Conservation (phyloP, 2,888 invertebrate species). For the Netelia virgata region DNA sequence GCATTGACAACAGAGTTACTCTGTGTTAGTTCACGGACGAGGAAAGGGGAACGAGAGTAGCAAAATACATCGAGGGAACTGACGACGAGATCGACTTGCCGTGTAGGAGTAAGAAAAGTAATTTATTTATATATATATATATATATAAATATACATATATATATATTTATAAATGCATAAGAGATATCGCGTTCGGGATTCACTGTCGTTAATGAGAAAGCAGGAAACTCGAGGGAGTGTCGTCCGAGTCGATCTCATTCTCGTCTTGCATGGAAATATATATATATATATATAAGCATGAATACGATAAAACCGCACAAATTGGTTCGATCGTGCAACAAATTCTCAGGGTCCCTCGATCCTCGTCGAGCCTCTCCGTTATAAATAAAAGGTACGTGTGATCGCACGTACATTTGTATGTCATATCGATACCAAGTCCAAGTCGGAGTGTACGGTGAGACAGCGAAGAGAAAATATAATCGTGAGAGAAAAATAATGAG, state of each 20-base stretch:
- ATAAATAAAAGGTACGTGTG: conserved; percentile 38
- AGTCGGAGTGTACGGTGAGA: conserved; percentile 4
- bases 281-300: not conserved
- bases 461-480: conserved; percentile 17
- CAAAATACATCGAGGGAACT: conserved; percentile 43
- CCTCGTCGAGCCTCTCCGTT: conserved; percentile 41
- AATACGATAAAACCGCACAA: conserved; percentile 61
- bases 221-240: conserved; percentile 62
- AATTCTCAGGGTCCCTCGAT: conserved; percentile 52
- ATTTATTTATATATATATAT: conserved; percentile 7
- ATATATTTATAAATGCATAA: not conserved
- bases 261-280: conserved; percentile 3
- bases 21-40: not conserved
- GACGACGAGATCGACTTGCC: conserved; percentile 44
- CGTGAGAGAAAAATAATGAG: conserved; percentile 34
- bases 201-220: conserved; percentile 68
- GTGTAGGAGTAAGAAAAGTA: conserved; percentile 58
- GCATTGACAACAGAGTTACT: conserved; percentile 5
- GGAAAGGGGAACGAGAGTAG: conserved; percentile 35
- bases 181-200: conserved; percentile 59
- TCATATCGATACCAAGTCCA: conserved; percentile 38
- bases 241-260: conserved; percentile 56
- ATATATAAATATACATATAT: conserved; percentile 4
- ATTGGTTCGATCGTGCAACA: conserved; percentile 64
- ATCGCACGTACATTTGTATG: conserved; percentile 38